These are phyloP conservation scores for Sandelia bainsii DNA, from an alignment of 2,797 vertebrate genomes.

Conservation along the genomic window DNA sequence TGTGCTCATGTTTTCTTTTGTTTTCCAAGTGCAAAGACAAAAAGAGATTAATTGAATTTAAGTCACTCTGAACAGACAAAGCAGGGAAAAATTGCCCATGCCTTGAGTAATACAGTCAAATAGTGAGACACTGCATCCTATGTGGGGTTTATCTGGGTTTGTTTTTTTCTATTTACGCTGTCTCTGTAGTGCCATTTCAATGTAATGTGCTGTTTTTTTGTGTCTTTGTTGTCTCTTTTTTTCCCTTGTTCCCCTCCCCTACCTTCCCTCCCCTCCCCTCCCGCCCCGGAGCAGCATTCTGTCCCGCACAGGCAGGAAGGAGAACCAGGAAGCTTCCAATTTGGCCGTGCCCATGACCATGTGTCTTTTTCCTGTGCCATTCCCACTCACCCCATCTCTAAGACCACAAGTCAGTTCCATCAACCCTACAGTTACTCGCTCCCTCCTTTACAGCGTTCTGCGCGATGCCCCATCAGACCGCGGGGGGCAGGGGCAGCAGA, in stretches of 20 bases:
- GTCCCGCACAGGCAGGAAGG: constrained; percentile 99
- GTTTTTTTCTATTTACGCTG: constrained; percentile 99
- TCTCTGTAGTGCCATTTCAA: constrained; percentile 99
- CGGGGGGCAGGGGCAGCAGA: constrained; percentile 95
- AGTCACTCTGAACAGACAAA: constrained; percentile 80
- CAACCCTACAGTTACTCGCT: constrained; percentile 99
- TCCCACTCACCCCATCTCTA: constrained; percentile 99
- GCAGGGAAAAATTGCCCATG: constrained; percentile 80
- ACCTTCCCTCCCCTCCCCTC: constrained; percentile 91
- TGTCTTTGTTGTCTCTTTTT: constrained; percentile 99
- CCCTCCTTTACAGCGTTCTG: constrained; percentile 99
- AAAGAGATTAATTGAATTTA: constrained; percentile 72
- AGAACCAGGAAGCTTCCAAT: constrained; percentile 99
- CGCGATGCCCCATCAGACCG: constrained; percentile 99
- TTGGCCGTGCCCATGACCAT: constrained; percentile 99
- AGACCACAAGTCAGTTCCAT: constrained; percentile 99
- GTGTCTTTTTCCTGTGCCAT: constrained; percentile 99
- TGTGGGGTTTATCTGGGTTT: constrained; percentile 99
- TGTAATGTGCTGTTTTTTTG: constrained; percentile 99
- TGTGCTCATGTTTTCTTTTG: constrained; percentile 81
- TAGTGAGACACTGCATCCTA: constrained; percentile 97
- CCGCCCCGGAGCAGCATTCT: constrained; percentile 99
- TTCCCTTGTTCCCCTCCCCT: constrained; percentile 91
- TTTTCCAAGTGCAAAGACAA: constrained; percentile 75
- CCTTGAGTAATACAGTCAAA: constrained; percentile 80